phyloP scores from a whole-genome alignment of 2,797 vertebrate species.

The Microchirus variegatus region DNA sequence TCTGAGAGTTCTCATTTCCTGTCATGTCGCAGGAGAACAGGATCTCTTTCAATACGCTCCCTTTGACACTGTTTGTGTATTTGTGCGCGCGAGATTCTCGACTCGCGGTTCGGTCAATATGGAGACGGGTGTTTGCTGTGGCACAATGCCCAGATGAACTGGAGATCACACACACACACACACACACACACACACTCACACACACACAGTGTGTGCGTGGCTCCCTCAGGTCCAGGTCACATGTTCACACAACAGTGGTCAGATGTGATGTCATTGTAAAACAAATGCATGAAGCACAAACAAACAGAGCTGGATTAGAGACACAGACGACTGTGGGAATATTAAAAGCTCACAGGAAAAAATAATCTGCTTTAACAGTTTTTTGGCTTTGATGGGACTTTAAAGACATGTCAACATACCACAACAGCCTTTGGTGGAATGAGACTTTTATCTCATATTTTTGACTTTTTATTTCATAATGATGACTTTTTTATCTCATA shows the following conservation, averaged over 20 bases:
- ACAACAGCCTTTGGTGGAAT: slow-evolving; percentile 7
- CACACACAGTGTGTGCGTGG: slow-evolving; percentile 6
- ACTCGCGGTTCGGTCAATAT: slow-evolving; percentile 76
- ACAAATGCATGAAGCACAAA: slow-evolving; percentile 29
- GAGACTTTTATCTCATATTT: too few relatives aligned
- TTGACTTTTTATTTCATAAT: too few relatives aligned
- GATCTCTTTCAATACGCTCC: slow-evolving; percentile 63
- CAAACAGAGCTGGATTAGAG: slow-evolving; percentile 28
- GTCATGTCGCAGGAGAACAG: slow-evolving; percentile 63
- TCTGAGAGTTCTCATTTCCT: slow-evolving; percentile 78
- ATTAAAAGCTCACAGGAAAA: slow-evolving; percentile 43
- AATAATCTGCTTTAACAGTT: slow-evolving; percentile 39
- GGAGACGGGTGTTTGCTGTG: slow-evolving; percentile 73
- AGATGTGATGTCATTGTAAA: slow-evolving; percentile 22
- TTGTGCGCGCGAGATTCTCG: slow-evolving; percentile 58
- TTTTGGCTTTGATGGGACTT: slow-evolving; percentile 30
- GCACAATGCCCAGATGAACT: slow-evolving; percentile 62
- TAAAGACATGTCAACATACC: slow-evolving; percentile 47
- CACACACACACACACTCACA: too few relatives aligned
- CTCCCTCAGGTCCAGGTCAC: slow-evolving; percentile 35
- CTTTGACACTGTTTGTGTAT: slow-evolving; percentile 55
- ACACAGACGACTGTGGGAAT: slow-evolving; percentile 28
- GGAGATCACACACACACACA: slow-evolving; percentile 13
- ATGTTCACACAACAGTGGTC: slow-evolving; percentile 18
- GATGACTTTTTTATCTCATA: too few relatives aligned